Evolutionary conservation across 2,888 invertebrate genomes (phyloP).

Genomic region (Cosmia trapezina): DNA sequence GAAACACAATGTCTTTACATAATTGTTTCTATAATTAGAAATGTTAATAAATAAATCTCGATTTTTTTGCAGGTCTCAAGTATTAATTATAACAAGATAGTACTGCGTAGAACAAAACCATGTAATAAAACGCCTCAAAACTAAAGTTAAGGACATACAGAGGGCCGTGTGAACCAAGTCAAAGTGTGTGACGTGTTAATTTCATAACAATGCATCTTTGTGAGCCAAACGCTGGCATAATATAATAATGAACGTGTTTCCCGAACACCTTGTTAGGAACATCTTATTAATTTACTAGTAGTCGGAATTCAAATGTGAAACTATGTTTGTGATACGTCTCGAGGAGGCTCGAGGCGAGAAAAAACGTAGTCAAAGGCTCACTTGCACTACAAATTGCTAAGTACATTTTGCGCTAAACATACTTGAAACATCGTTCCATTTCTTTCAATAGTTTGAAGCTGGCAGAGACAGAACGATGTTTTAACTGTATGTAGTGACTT

Average conservation of each 20-base stretch:
- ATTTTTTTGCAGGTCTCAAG: background rate
- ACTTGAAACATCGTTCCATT: background rate
- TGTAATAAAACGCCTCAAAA: conserved; percentile 1
- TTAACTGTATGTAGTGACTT: background rate
- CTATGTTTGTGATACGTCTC: conserved; percentile 22
- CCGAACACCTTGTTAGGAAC: conserved; percentile 80
- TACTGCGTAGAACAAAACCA: conserved; percentile 6
- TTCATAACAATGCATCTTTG: conserved; percentile 80
- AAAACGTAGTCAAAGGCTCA: background rate
- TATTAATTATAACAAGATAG: background rate
- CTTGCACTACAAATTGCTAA: background rate
- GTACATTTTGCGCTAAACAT: background rate
- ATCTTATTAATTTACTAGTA: conserved; percentile 80
- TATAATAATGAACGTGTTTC: conserved; percentile 80
- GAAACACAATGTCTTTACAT: no score
- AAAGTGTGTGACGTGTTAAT: conserved; percentile 77
- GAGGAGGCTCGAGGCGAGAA: background rate
- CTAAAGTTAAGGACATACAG: conserved; percentile 38
- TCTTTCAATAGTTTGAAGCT: background rate
- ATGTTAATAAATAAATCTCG: background rate
- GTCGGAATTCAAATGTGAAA: conserved; percentile 66
- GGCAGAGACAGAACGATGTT: background rate
- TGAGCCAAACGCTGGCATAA: conserved; percentile 68
- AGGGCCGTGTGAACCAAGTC: conserved; percentile 58
- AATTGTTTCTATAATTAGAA: no score